phyloP scores from a whole-genome alignment of 2,888 invertebrate species.

The Diogma glabrata region DNA sequence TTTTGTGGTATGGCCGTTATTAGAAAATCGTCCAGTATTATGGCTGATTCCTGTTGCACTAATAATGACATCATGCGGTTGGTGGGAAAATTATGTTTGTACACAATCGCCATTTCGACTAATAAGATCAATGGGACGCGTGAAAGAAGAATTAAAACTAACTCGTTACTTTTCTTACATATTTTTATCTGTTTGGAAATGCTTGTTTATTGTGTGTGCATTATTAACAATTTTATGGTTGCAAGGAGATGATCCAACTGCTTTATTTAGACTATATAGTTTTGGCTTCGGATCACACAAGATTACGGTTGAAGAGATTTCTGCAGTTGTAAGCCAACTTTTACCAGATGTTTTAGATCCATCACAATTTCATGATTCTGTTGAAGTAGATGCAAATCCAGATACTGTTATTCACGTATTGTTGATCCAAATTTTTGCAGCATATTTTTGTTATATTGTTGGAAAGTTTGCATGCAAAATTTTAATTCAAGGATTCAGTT shows the following conservation, averaged over 20 bases:
- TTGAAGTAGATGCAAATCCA: conserved; percentile 56
- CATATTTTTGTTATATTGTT: conserved; percentile 83
- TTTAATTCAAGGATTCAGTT: conserved; percentile 93
- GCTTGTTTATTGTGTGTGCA: conserved; percentile 61
- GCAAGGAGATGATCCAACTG: conserved; percentile 62
- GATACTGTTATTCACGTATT: conserved; percentile 66
- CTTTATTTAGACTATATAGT: conserved; percentile 64
- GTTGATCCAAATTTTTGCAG: conserved; percentile 67
- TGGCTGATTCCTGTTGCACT: conserved; percentile 82
- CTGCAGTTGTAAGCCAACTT: conserved; percentile 30
- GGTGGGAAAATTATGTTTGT: conserved; percentile 98
- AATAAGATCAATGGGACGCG: conserved; percentile 59
- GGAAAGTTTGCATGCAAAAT: conserved; percentile 96
- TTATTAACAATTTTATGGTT: conserved; percentile 61
- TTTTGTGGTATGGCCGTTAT: conserved; percentile 82
- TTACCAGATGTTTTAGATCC: conserved; percentile 65
- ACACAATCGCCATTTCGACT: conserved; percentile 64
- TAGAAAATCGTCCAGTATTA: conserved; percentile 60
- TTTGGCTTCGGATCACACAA: conserved; percentile 66
- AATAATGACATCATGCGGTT: conserved; percentile 78
- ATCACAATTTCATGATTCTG: conserved; percentile 60
- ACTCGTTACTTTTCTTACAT: conserved; percentile 84
- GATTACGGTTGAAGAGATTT: conserved; percentile 59
- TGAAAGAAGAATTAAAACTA: conserved; percentile 65
- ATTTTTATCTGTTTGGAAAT: conserved; percentile 87